These are phyloP conservation scores for Poecilia picta DNA, from an alignment of 2,797 vertebrate species.

Conservation along the genomic window DNA sequence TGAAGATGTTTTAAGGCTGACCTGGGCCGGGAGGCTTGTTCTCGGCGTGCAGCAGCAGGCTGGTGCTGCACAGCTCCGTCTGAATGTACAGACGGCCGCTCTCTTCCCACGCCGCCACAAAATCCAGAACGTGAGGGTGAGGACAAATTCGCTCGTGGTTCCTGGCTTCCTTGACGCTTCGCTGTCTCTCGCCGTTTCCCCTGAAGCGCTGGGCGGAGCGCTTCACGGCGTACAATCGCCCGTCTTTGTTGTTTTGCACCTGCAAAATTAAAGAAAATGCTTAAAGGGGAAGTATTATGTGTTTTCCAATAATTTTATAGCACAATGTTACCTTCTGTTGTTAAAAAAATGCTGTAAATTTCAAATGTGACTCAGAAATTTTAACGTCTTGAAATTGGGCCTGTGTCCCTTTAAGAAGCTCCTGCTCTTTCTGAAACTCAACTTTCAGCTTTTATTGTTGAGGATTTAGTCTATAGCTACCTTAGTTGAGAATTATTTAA, in stretches of 20 bases:
- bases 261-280: slow-evolving; percentile 48
- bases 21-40: slow-evolving; percentile 78
- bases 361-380: too few species aligned
- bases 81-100: slow-evolving; percentile 88
- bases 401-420: too few species aligned
- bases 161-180: slow-evolving; percentile 85
- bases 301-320: too few species aligned
- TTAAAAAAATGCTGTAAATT: too few species aligned
- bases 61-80: slow-evolving; percentile 89
- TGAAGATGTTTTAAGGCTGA: slow-evolving; percentile 23
- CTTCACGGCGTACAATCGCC: slow-evolving; percentile 87
- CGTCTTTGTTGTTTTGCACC: slow-evolving; percentile 85
- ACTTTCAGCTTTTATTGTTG: too few species aligned
- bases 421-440: too few species aligned
- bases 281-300: not conserved
- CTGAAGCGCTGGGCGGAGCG: slow-evolving; percentile 88
- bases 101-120: slow-evolving; percentile 91
- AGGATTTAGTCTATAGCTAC: too few species aligned
- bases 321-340: too few species aligned
- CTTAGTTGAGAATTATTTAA: too few species aligned
- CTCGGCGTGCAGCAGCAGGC: slow-evolving; percentile 86
- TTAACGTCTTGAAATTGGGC: too few species aligned
- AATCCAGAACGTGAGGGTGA: slow-evolving; percentile 87
- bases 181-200: slow-evolving; percentile 83
- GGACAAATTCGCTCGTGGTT: slow-evolving; percentile 87